A percentile compares a stretch with the other conserved stretches of the same genome.
Conservation (phyloP, 2,797 vertebrate genomes). For the Smutsia gigantea region DNA sequence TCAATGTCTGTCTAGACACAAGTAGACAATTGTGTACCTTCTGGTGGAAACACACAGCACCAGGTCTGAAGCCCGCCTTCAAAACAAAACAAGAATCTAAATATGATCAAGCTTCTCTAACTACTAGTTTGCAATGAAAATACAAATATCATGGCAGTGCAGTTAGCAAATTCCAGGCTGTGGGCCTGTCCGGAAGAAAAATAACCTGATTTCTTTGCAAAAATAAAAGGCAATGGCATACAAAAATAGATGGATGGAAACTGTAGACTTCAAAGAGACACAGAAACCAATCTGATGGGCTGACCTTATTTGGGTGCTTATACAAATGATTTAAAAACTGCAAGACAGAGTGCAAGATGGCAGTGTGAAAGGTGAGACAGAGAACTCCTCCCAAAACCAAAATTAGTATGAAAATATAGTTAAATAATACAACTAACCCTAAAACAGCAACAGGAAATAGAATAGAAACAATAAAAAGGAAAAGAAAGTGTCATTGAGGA, state of each 20-base stretch:
- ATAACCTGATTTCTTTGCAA: not conserved
- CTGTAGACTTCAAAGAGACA: not conserved
- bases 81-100: not conserved
- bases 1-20: not conserved
- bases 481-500: too few species aligned
- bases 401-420: too few species aligned
- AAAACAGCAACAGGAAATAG: too few species aligned
- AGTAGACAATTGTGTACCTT: not conserved
- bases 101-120: not conserved
- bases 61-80: not conserved
- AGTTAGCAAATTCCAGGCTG: not conserved
- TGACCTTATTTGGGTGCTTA: not conserved
- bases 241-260: not conserved
- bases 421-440: too few species aligned
- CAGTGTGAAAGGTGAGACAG: too few species aligned
- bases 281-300: not conserved
- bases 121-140: not conserved
- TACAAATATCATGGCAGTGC: not conserved
- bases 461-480: too few species aligned
- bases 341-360: not conserved
- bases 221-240: not conserved
- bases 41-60: not conserved
- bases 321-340: not conserved
- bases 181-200: not conserved
- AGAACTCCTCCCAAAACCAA: too few species aligned